Conservation (phyloP, 2,888 invertebrate genomes). For the Dynastes grantii region DNA sequence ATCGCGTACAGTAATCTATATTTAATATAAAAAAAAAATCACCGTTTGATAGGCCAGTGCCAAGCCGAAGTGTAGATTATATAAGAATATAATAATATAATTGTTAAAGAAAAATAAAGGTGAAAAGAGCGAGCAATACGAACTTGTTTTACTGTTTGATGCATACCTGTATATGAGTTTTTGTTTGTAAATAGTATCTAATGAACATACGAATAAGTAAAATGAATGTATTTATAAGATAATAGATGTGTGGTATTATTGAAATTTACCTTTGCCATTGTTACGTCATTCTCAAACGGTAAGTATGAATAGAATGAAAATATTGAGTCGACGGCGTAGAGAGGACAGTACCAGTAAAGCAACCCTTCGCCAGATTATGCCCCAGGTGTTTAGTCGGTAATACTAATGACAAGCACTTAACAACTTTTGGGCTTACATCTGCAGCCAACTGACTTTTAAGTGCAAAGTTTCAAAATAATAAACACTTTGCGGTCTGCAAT, state of each 20-base stretch:
- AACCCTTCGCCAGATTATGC: constrained; percentile 54
- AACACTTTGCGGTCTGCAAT: constrained; percentile 63
- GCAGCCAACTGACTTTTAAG: constrained; percentile 64
- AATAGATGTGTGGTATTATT: constrained; percentile 35
- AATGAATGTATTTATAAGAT: constrained; percentile 65
- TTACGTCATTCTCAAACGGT: not conserved
- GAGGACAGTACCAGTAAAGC: constrained; percentile 14
- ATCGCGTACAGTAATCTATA: constrained; percentile 1
- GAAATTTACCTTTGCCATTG: not conserved
- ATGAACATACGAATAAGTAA: constrained; percentile 61
- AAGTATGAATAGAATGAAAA: constrained; percentile 22
- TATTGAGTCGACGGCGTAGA: constrained; percentile 22
- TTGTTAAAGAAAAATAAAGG: constrained; percentile 4
- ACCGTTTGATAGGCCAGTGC: constrained; percentile 60
- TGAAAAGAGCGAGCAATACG: constrained; percentile 13
- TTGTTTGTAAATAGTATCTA: constrained; percentile 64
- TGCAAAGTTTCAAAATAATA: constrained; percentile 68
- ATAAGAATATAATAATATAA: constrained; percentile 16
- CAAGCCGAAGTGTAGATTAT: constrained; percentile 52
- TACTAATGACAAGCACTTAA: constrained; percentile 62
- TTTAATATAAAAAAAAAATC: constrained; percentile 21
- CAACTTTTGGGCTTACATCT: constrained; percentile 60
- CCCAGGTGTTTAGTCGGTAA: constrained; percentile 60
- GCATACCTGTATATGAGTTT: constrained; percentile 56
- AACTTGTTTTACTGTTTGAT: not conserved